Conservation (phyloP, 1,140 invertebrate species). For the Pygmarrhopalites habei region DNA sequence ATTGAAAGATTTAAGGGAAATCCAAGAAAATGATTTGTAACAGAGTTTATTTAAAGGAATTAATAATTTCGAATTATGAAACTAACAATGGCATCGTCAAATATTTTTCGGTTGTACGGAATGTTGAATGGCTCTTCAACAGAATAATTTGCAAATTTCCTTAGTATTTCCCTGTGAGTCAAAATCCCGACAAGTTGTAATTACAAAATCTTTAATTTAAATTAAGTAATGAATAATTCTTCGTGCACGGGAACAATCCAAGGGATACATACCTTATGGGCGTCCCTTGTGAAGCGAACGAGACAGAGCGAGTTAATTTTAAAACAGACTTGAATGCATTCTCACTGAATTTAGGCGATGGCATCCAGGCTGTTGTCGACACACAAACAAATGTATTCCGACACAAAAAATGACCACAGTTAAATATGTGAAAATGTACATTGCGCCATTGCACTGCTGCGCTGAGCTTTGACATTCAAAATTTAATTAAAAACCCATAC, state of each 20-base stretch:
- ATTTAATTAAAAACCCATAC: too few relatives aligned
- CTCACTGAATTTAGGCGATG: too few relatives aligned
- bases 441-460: too few relatives aligned
- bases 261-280: too few relatives aligned
- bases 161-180: constrained; percentile 52
- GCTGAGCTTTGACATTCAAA: too few relatives aligned
- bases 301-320: constrained; percentile 61
- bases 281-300: too few relatives aligned
- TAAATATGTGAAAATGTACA: too few relatives aligned
- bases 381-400: too few relatives aligned
- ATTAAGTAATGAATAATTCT: background rate
- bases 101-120: constrained; percentile 62
- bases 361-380: too few relatives aligned
- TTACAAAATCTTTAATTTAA: background rate
- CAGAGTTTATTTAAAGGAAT: background rate
- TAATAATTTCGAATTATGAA: too few relatives aligned
- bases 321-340: constrained; percentile 63
- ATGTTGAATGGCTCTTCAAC: constrained; percentile 62
- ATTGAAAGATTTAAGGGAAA: too few relatives aligned
- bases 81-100: constrained; percentile 59
- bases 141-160: constrained; percentile 59
- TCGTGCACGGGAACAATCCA: constrained; percentile 61
- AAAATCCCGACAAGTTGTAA: background rate
- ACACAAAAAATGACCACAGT: too few relatives aligned
- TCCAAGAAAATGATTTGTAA: background rate